Base-by-base conservation (phyloP, 2,797 vertebrate genomes). In the Chelon auratus region DNA sequence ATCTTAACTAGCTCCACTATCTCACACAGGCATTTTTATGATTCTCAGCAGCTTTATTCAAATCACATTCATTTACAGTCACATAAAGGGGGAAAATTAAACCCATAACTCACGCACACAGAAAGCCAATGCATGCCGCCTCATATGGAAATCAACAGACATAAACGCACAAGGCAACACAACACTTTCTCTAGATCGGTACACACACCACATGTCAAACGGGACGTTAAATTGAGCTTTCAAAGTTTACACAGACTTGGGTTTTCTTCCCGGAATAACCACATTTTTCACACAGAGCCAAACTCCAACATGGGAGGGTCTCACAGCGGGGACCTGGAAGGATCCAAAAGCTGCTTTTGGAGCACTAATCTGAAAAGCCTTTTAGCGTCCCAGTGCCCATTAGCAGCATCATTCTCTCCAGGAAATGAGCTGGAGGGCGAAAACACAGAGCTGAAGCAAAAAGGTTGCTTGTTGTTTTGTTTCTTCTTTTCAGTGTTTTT, bases 41-140 rank as follows among this genome's bases (percentile, higher is more conserved):
- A 85, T 78, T 62, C 81, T 62, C 80, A 10, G 87, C 69, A 53
- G 74, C 72, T 84, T 86, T 75, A 83, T 86, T 86, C 78, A 86
- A 89, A 88, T 83, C 62, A 58, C 81, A 24, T 84, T 88, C 81
- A 90, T 90, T 90, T 89, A 91, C 71, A 75, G 78, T 77, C 72
- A 37, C 80, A 82, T 91, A 91, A 92, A 91, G 64, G 62, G 77
- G 50, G 30, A 2, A 84, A 92, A 94, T 92, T 89, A 91, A 93
- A 93, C 67, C 80, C 60, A 84, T 92, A 90, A 89, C 71, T 93
- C 91, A 87, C 43, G 42, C n/a, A 3, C 48, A 33, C 30, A 33
- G 15, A 26, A 77, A 62, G 71, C 62, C 62, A 33, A 10, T 8
- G 53, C 51, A 66, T 53, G 20, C 37, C 2, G 65, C 73, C 58